Evolutionary conservation across 2,888 invertebrate genomes (phyloP), one percentile per base, ranked within the genome.

Genomic region (Thymelicus lineola): DNA sequence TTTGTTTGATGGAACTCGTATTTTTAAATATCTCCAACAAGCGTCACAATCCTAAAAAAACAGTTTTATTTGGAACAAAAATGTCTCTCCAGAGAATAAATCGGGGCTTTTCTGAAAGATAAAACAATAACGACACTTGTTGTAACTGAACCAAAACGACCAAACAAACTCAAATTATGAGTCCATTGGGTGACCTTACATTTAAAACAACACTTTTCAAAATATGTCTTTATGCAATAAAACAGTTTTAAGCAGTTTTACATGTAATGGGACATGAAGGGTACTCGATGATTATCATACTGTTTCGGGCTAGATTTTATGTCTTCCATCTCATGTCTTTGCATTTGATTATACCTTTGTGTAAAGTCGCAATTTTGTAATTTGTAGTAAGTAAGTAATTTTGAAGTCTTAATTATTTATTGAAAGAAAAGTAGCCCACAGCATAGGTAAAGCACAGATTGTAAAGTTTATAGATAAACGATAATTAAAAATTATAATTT

Each of bases 41-140:
- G 42, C 7, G 10, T 5, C n/a, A 38, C 17, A 17, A 28, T 7
- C 7, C 7, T 17, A 15, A 50, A 50, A 48, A 6, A 50, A 5
- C 17, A 17, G 53, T 20, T 53, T 53, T 53, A 20, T 53, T 53
- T 53, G 6, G 3, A 28, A 53, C 53, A 53, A 53, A 10, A 53
- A 9, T 50, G 50, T n/a, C 20, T 20, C 53, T 20, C 53, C 12
- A 6, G 53, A 53, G 53, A 20, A 20, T 20, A 53, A 20, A 12
- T 42, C 48, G 7, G 20, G 20, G 20, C 53, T 10, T 53, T 53
- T 5, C 20, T 20, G 17, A 53, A 53, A 53, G 53, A 53, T 53
- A 53, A 53, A 45, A 61, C 36, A 17, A 46, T 61, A 61, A 61
- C 60, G 46, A 61, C 60, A 45, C 46, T 61, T 61, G 60, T 61